These are phyloP conservation scores for Pangasius mekongensis DNA, from an alignment of 2,797 vertebrate species.

Conservation along the genomic window DNA sequence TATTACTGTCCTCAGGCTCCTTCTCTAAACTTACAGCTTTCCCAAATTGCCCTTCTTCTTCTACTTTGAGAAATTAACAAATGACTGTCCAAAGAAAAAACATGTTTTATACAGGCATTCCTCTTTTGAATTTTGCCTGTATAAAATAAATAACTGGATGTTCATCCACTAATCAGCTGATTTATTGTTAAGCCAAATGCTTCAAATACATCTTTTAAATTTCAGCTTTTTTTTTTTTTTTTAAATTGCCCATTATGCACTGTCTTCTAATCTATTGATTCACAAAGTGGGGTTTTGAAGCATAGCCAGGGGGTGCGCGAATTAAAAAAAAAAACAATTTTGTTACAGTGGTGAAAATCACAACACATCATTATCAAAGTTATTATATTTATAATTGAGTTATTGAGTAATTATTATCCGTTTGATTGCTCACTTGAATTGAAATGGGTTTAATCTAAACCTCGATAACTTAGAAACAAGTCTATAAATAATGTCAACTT, in stretches of 20 bases:
- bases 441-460: background rate
- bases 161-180: background rate
- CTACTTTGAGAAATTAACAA: background rate
- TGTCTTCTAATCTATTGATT: background rate
- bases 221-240: background rate
- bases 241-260: background rate
- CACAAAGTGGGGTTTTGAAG: background rate
- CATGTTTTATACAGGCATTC: background rate
- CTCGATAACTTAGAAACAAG: background rate
- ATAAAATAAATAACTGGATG: background rate
- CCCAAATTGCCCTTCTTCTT: background rate
- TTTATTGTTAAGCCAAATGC: background rate
- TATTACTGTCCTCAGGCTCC: background rate
- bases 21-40: background rate
- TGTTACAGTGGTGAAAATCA: background rate
- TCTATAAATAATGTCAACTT: background rate
- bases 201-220: background rate
- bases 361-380: background rate
- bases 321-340: background rate
- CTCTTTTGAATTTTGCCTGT: background rate
- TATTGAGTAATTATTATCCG: background rate
- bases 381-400: background rate
- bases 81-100: background rate
- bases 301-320: background rate
- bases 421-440: background rate